Conservation (phyloP, 2,888 invertebrate species). For the Drosophila eohydei region DNA sequence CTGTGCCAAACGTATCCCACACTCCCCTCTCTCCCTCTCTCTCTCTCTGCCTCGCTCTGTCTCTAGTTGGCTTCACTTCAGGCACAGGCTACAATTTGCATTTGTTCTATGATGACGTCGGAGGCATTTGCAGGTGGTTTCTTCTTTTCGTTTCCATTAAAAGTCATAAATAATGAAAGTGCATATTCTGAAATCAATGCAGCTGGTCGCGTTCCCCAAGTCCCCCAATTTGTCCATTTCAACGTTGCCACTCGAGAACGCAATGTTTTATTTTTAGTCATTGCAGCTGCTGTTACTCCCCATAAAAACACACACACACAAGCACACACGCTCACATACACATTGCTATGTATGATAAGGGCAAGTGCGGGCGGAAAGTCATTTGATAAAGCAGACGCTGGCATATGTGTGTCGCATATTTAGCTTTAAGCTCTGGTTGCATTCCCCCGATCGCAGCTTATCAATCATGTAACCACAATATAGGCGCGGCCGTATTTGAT, state of each 20-base stretch:
- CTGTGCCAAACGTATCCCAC: constrained; percentile 59
- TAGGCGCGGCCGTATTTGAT: constrained; percentile 23
- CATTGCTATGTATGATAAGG: constrained; percentile 42
- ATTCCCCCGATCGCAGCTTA: constrained; percentile 43
- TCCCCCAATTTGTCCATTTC: constrained; percentile 5
- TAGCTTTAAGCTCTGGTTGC: constrained; percentile 25
- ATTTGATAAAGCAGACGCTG: constrained; percentile 51
- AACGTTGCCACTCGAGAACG: constrained; percentile 31
- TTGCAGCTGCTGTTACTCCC: constrained; percentile 52
- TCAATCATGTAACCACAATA: constrained; percentile 23
- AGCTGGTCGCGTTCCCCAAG: constrained; percentile 29
- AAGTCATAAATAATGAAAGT: constrained; percentile 49
- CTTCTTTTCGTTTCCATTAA: constrained; percentile 35
- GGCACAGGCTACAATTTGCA: constrained; percentile 20
- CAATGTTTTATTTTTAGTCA: constrained; percentile 65
- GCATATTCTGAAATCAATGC: constrained; percentile 54
- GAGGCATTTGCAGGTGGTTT: constrained; percentile 66
- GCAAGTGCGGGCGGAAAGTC: constrained; percentile 61
- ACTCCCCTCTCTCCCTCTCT: constrained; percentile 6
- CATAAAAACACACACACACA: constrained; percentile 23
- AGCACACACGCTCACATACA: constrained; percentile 1
- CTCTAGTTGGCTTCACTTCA: neutral
- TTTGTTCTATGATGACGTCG: constrained; percentile 41
- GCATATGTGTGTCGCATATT: constrained; percentile 31
- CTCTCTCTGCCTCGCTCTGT: neutral